Base-by-base conservation (phyloP, 1,140 invertebrate species). In the Helicorthomorpha holstii region DNA sequence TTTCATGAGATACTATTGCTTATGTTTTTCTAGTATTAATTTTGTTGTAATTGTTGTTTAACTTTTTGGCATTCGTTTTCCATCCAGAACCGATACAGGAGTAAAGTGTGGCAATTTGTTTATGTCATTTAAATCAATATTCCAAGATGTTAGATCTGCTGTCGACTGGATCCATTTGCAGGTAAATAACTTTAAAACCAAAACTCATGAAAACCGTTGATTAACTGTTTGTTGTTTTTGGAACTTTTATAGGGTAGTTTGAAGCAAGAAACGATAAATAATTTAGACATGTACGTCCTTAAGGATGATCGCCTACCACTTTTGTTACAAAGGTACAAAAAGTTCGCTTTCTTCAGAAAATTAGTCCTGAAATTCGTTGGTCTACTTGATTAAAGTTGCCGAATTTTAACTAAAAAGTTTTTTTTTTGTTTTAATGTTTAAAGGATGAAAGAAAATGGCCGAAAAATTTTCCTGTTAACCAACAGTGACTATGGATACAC, bases 91-190 rank as follows among this genome's bases (percentile, higher is more conserved):
- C 51, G 78, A 75, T 58, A 87, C 79, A 23, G 93, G 93, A n/a
- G 88, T 98, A 10, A 83, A 86, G 66, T 81, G 78, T 61, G 90
- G 89, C 1, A 89, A 96, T 61, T 72, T 98, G 23, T 84, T 85
- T 34, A 97, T 98, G 89, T 93, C 90, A n/a, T 98, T 86, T 73
- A 91, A 85, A 67, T 96, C 92, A 46, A 94, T 98, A 63, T 96
- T 95, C 70, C 90, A 95, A 75, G 94, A 98, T 68, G 86, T 97
- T 12, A 74, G 91, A 61, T 80, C 76, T 60, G 88, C 92, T 2
- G 86, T 96, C n/a, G 90, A 97, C 66, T 91, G 77, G 75, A 80
- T 91, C 42, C 94, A 98, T 69, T 75, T 83, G 21, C 70, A 73
- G 60, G 74, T 75, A 61, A 60, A 61, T n/a, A n/a, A n/a, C n/a